Evolutionary conservation across 2,888 invertebrate genomes (phyloP).

Genomic region (Isoperla grammatica): DNA sequence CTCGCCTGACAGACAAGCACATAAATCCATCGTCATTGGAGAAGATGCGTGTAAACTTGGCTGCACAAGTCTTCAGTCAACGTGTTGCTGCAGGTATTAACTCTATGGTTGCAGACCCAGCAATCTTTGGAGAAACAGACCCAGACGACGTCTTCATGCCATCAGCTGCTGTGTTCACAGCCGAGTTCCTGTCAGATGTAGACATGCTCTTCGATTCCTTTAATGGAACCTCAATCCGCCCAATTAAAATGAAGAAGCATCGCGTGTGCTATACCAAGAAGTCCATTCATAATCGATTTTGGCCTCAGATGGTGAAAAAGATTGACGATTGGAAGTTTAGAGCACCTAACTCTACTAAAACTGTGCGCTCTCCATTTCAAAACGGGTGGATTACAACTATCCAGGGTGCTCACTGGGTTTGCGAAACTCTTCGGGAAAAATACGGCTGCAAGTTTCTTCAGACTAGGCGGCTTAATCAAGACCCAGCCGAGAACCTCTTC

Average conservation of each 20-base stretch:
- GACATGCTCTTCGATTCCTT: slow-evolving; percentile 5
- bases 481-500: too few relatives aligned
- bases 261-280: not conserved
- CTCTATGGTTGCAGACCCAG: not conserved
- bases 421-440: not conserved
- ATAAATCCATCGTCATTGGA: not conserved
- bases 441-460: not conserved
- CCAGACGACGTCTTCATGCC: not conserved
- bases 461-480: too few relatives aligned
- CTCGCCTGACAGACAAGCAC: not conserved
- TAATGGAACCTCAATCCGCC: not conserved
- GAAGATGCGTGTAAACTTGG: slow-evolving; percentile 9
- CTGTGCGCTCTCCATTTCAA: not conserved
- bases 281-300: not conserved
- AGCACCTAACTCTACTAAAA: not conserved
- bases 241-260: not conserved
- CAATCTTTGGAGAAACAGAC: not conserved
- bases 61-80: slow-evolving; percentile 4
- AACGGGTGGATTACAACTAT: not conserved
- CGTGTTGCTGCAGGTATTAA: not conserved
- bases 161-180: not conserved
- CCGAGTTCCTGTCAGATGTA: not conserved
- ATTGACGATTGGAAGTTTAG: not conserved
- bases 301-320: not conserved
- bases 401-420: not conserved